Evolutionary conservation across 2,113 vertebrate genomes (phyloP), one percentile per base, ranked within the genome.

Genomic region (Misgurnus anguillicaudatus): DNA sequence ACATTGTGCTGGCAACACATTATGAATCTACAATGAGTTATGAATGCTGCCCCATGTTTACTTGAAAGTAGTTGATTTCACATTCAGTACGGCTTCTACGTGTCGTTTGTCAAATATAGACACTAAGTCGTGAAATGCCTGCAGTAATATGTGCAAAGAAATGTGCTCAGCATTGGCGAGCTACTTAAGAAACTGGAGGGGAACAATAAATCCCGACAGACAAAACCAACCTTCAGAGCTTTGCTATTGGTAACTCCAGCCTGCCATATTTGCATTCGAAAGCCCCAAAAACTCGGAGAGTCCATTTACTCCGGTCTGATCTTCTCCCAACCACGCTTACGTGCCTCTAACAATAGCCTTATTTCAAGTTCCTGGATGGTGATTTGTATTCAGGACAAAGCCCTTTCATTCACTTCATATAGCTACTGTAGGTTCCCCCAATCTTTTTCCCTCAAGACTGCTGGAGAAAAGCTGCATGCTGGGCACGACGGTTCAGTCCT

Each of bases 191-290:
- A 38, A 60, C 55, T 31, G 41, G 17, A 62, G 41, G 41, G 41
- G 39, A 74, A 61, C 41, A 45, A 19, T 14, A 60, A 57, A 73
- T 57, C 51, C 70, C 38, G 53, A 58, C 70, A 16, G 53, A 73
- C 36, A 57, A 89, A 86, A 87, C 85, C 82, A 85, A 87, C 85
- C 89, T 90, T 91, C 88, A 88, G 88, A 87, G 89, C 81, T 82
- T 90, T 87, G 90, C 90, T 87, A 92, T 92, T 87, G 91, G 88
- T 90, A 89, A 91, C 89, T 87, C 58, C 88, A 84, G 87, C 90
- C 91, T 91, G 89, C 89, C 84, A 90, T 89, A 90, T 83, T 80
- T 86, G 87, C 73, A 85, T 86, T 89, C 87, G 62, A 88, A 91
- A 93, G 91, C 90, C 91, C 89, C 88, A 83, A 82, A 87, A 71